Evolutionary conservation across 2,797 vertebrate species (phyloP), one percentile per base, ranked within the genome.

Genomic region (Thaleichthys pacificus): DNA sequence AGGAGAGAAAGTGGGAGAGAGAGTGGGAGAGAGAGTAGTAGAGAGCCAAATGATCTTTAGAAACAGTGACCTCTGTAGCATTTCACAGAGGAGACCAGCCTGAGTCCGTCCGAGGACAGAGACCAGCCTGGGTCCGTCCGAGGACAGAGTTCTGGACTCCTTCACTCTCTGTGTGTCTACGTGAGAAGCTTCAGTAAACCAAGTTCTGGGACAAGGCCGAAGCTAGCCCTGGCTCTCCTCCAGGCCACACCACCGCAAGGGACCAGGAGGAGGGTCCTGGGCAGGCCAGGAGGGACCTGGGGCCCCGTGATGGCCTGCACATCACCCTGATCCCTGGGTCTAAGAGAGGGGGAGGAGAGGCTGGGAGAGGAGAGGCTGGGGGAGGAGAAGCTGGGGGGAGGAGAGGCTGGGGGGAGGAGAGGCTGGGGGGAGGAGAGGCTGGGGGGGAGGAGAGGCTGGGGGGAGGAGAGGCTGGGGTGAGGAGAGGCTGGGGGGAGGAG

Each of bases 111-210:
- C 35, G 47, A 24, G 14, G 56, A 57, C 28, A 84, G 75, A 75
- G 32, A 62, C 26, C 26, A 67, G 56, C 63, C 57, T 75, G 69
- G 58, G 64, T 71, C 63, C 71, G 24, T 58, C 78, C 56, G 14
- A 24, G 14, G 56, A 57, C 28, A 65, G 69, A 17, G 35, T 61
- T 57, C 32, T 74, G 64, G 67, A 80, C 49, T 68, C 66, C 54
- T 76, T 75, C 22, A 63, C 64, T 84, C 56, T 26, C 67, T 74
- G 42, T 67, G 35, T 14, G 65, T 17, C 15, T 3, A 35, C 32
- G 67, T 68, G 70, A 76, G 70, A 78, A 64, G 68, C 71, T 62
- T 62, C 72, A 42, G 74, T 73, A 66, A 84, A 77, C 57, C 67
- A 66, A 61, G 32, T 75, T 79, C 77, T 74, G 63, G 51, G 67